These are phyloP conservation scores for Phaedon cochleariae DNA, from an alignment of 2,888 invertebrate genomes.

Conservation along the genomic window DNA sequence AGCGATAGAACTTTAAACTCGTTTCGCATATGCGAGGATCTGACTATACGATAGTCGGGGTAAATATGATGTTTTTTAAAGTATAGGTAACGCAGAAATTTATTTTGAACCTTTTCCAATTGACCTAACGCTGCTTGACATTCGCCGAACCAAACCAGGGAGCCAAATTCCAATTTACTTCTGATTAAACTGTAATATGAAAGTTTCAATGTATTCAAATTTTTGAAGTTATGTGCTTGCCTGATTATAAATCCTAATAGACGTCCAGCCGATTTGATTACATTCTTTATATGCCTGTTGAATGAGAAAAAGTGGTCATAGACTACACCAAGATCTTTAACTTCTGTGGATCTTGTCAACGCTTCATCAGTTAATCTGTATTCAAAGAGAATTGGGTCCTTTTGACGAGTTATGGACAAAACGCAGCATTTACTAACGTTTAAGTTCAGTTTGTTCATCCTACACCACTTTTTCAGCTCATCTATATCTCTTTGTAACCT, in stretches of 20 bases:
- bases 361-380: neutral
- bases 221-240: neutral
- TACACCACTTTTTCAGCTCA: neutral
- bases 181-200: neutral
- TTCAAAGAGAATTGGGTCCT: neutral
- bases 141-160: neutral
- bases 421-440: slow-evolving; percentile 1
- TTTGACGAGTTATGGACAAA: neutral
- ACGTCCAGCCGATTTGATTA: neutral
- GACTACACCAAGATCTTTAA: neutral
- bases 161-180: neutral
- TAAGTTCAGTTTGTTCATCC: neutral
- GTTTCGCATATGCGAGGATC: neutral
- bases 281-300: neutral
- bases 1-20: neutral
- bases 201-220: neutral
- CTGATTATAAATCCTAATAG: neutral
- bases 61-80: neutral
- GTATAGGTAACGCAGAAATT: neutral
- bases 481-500: neutral
- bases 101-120: neutral
- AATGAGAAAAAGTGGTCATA: neutral
- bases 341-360: neutral
- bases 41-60: neutral
- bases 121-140: neutral